phyloP scores from a whole-genome alignment of 2,888 invertebrate species.

The Scaptomyza tumidula region DNA sequence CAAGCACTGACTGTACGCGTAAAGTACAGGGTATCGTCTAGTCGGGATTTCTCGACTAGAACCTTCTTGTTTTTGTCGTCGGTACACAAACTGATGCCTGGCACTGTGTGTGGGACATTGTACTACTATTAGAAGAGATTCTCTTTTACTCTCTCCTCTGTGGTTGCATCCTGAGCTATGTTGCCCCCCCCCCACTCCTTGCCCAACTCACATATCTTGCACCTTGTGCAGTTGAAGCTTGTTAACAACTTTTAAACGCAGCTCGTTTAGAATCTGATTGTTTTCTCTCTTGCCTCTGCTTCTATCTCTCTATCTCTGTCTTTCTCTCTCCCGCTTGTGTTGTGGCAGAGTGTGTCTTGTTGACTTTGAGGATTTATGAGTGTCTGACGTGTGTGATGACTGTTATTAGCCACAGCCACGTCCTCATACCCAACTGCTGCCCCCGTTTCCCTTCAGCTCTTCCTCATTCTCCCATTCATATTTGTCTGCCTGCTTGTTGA shows the following conservation, averaged over 20 bases:
- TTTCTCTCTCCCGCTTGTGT: not conserved
- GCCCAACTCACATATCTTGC: not conserved
- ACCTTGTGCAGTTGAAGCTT: constrained; percentile 31
- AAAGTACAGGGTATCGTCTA: too few relatives aligned
- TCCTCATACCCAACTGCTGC: constrained; percentile 20
- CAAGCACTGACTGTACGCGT: too few relatives aligned
- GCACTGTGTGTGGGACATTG: constrained; percentile 77
- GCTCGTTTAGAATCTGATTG: constrained; percentile 76
- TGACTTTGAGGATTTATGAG: constrained; percentile 81
- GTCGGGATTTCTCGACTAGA: too few relatives aligned
- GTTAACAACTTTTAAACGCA: constrained; percentile 78
- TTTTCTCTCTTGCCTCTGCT: constrained; percentile 18
- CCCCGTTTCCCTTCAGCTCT: not conserved
- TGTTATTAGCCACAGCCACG: constrained; percentile 77
- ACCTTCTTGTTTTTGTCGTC: constrained; percentile 15
- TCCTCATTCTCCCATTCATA: not conserved
- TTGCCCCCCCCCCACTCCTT: not conserved
- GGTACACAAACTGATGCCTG: constrained; percentile 11
- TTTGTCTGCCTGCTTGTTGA: constrained; percentile 12
- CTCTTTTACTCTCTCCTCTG: constrained; percentile 5
- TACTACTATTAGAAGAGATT: constrained; percentile 47
- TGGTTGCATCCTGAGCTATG: constrained; percentile 31
- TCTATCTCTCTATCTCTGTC: not conserved
- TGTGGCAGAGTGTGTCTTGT: constrained; percentile 45
- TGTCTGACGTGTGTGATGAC: constrained; percentile 81